A percentile compares a stretch with the other conserved stretches of the same genome.
Conservation (phyloP, 2,888 invertebrate genomes). For the Eupeodes latifasciatus region DNA sequence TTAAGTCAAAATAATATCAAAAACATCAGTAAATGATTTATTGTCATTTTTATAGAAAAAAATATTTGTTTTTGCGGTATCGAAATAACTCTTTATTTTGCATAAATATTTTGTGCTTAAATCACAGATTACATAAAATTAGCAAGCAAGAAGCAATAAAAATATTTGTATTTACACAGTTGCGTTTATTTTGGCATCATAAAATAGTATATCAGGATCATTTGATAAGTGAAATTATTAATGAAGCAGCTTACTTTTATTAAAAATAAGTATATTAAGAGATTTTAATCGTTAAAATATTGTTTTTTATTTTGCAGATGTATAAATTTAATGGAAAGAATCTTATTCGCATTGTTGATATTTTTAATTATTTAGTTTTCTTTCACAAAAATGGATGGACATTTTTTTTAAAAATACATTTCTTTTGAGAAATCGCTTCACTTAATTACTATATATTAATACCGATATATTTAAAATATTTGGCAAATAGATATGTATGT, state of each 20-base stretch:
- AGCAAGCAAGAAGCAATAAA: slow-evolving; percentile 46
- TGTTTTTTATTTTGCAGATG: slow-evolving; percentile 28
- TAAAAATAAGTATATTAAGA: slow-evolving; percentile 13
- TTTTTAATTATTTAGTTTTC: slow-evolving; percentile 35
- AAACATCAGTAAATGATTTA: not conserved
- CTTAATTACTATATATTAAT: slow-evolving; percentile 27
- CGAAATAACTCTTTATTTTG: slow-evolving; percentile 66
- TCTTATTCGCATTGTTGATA: slow-evolving; percentile 48
- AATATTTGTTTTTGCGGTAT: slow-evolving; percentile 38
- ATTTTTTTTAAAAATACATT: slow-evolving; percentile 48
- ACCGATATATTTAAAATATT: slow-evolving; percentile 17
- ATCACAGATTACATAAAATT: slow-evolving; percentile 68
- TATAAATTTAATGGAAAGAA: slow-evolving; percentile 65
- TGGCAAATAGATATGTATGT: not conserved
- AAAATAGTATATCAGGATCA: slow-evolving; percentile 17
- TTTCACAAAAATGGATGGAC: slow-evolving; percentile 74
- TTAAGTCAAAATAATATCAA: slow-evolving; percentile 9
- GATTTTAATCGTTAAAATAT: slow-evolving; percentile 30
- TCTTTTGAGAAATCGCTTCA: slow-evolving; percentile 2
- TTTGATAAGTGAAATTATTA: slow-evolving; percentile 26
- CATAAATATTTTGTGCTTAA: slow-evolving; percentile 58
- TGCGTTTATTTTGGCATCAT: slow-evolving; percentile 16
- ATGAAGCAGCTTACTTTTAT: slow-evolving; percentile 34
- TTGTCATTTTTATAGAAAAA: slow-evolving; percentile 12
- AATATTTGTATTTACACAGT: slow-evolving; percentile 55